Conservation (phyloP, 2,888 invertebrate genomes). For the Trachelus iudaicus region DNA sequence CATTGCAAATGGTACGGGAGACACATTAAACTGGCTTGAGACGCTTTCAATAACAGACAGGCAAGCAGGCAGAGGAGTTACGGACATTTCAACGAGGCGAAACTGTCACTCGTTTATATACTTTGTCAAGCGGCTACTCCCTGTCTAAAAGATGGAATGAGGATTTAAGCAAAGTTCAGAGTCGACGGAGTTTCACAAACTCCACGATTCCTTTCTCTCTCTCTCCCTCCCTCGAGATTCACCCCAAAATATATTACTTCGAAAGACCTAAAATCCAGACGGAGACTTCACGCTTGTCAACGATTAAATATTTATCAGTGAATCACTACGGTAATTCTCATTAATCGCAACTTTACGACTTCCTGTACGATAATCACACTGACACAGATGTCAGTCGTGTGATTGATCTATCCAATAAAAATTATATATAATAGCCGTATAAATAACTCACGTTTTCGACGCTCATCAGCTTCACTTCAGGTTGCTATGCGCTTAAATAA, state of each 20-base stretch:
- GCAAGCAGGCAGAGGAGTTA: neutral
- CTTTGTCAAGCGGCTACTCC: neutral
- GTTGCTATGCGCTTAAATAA: neutral
- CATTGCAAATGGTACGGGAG: conserved; percentile 49
- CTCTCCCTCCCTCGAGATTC: neutral
- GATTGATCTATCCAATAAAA: neutral
- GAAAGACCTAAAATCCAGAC: neutral
- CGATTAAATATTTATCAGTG: neutral
- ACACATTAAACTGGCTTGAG: neutral
- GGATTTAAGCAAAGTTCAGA: neutral
- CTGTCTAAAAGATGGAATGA: neutral
- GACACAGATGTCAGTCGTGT: neutral
- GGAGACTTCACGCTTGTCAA: neutral
- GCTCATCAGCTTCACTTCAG: neutral
- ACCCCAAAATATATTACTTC: neutral
- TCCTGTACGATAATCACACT: neutral
- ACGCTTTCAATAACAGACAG: neutral
- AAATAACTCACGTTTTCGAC: neutral
- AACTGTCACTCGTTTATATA: conserved; percentile 17
- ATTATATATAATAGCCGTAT: neutral
- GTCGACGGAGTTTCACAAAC: neutral
- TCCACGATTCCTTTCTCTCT: neutral
- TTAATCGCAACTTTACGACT: neutral
- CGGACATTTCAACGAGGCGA: neutral
- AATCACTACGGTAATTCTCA: neutral